These are phyloP conservation scores for Phasia obesa DNA, from an alignment of 2,888 invertebrate species.

Conservation along the genomic window DNA sequence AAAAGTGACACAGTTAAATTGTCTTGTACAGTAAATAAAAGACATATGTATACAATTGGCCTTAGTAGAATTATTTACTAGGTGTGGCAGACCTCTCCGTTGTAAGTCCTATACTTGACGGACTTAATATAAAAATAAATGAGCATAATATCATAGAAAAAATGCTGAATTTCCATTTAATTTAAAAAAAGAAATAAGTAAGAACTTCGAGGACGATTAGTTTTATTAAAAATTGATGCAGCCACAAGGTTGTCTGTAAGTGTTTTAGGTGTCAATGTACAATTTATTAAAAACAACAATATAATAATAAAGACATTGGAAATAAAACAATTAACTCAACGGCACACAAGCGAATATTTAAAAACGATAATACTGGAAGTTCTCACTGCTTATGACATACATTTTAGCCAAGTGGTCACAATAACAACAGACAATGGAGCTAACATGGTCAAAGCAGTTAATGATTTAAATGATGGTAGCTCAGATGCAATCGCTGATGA, in stretches of 20 bases:
- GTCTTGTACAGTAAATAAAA: too few species aligned
- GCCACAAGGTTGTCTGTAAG: slow-evolving; percentile 44
- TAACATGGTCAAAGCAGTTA: slow-evolving; percentile 46
- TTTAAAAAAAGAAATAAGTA: too few species aligned
- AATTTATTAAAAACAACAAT: slow-evolving; percentile 51
- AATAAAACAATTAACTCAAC: slow-evolving; percentile 36
- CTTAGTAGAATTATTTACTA: too few species aligned
- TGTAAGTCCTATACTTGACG: too few species aligned
- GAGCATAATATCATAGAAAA: too few species aligned
- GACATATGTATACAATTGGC: too few species aligned
- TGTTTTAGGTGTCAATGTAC: slow-evolving; percentile 51
- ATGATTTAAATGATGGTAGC: slow-evolving; percentile 46
- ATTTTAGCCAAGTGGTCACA: slow-evolving; percentile 59
- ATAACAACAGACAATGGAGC: slow-evolving; percentile 63
- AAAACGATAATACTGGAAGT: slow-evolving; percentile 50
- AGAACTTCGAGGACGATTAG: neutral
- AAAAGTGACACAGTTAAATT: too few species aligned
- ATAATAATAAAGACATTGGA: slow-evolving; percentile 45
- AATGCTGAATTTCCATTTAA: too few species aligned
- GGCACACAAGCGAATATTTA: slow-evolving; percentile 40
- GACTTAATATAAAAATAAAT: too few species aligned
- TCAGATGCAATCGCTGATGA: too few species aligned
- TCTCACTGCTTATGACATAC: slow-evolving; percentile 39
- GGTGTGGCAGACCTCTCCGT: too few species aligned
- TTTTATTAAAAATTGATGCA: slow-evolving; percentile 59